Conservation (phyloP, 2,113 vertebrate genomes). For the Hystrix brachyura region DNA sequence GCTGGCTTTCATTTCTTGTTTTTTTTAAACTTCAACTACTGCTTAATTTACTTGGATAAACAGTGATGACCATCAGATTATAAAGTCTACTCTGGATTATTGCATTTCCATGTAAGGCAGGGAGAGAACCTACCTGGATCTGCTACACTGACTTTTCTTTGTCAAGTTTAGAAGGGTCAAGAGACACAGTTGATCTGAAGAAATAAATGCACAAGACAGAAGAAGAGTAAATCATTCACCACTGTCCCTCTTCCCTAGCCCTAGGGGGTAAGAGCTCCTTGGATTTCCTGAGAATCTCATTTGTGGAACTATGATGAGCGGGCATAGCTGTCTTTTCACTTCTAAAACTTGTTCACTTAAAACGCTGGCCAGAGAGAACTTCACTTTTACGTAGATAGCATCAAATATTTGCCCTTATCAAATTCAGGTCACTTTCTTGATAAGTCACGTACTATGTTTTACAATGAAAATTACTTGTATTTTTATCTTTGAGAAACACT, state of each 20-base stretch:
- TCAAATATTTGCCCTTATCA: neutral
- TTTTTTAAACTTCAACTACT: constrained; percentile 33
- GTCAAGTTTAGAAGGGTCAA: constrained; percentile 15
- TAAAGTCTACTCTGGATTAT: constrained; percentile 23
- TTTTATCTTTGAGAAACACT: constrained; percentile 50
- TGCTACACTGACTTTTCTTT: neutral
- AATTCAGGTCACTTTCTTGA: neutral
- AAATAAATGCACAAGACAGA: neutral
- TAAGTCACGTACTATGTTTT: constrained; percentile 27
- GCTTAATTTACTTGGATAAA: constrained; percentile 64
- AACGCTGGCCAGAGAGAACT: constrained; percentile 33
- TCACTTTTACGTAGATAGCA: neutral
- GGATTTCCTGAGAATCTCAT: constrained; percentile 24
- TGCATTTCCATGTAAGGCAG: neutral
- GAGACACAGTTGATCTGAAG: constrained; percentile 40
- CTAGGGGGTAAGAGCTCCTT: neutral
- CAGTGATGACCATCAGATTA: constrained; percentile 31
- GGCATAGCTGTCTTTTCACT: neutral
- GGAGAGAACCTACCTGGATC: constrained; percentile 5
- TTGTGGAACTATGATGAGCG: neutral
- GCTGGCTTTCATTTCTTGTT: neutral
- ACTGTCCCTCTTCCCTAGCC: neutral
- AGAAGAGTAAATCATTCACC: constrained; percentile 45
- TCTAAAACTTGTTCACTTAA: constrained; percentile 26
- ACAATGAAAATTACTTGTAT: neutral